phyloP scores from a whole-genome alignment of 2,797 vertebrate genomes.

The Arctocebus calabarensis region DNA sequence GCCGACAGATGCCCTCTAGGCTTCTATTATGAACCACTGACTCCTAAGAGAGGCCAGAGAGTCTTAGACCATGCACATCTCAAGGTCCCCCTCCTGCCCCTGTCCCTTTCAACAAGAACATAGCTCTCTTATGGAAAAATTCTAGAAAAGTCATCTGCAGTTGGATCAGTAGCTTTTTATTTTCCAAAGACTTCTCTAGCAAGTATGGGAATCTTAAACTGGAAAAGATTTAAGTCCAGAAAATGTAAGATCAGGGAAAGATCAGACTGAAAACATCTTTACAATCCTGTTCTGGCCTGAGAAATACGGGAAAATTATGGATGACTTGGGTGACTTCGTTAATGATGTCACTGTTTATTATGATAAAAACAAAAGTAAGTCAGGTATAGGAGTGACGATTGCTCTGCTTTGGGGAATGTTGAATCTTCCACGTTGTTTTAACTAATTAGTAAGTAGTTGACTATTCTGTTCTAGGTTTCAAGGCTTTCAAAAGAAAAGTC shows the following conservation, averaged over 20 bases:
- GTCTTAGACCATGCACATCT: not conserved
- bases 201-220: not conserved
- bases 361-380: not conserved
- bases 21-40: not conserved
- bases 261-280: not conserved
- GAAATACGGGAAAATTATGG: not conserved
- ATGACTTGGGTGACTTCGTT: not conserved
- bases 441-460: not conserved
- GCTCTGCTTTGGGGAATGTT: not conserved
- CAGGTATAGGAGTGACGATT: not conserved
- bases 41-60: not conserved
- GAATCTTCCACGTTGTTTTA: not conserved
- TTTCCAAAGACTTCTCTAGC: not conserved
- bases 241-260: not conserved
- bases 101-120: not conserved
- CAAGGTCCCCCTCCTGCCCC: not conserved
- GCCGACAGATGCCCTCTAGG: not conserved
- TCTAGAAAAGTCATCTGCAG: not conserved
- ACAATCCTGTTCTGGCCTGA: not conserved
- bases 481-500: not conserved
- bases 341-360: not conserved
- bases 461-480: not conserved
- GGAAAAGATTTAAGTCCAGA: not conserved
- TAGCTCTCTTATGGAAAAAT: not conserved
- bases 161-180: not conserved